Evolutionary conservation across 2,113 vertebrate genomes (phyloP).

Genomic region (Percopsis transmontana): DNA sequence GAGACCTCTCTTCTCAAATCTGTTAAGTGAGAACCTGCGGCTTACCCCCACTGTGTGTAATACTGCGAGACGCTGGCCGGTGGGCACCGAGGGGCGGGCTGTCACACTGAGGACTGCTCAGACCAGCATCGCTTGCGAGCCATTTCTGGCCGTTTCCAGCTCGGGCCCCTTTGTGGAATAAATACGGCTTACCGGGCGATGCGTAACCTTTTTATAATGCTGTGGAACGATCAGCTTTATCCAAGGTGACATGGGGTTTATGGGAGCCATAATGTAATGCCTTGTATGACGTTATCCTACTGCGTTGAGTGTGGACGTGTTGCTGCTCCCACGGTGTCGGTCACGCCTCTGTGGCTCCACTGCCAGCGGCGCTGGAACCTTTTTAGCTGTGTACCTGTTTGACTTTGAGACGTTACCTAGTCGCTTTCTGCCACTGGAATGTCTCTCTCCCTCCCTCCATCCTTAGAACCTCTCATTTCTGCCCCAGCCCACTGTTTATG

Average conservation of each 20-base stretch:
- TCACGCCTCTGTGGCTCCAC: slow-evolving; percentile 53
- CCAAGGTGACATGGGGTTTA: slow-evolving; percentile 70
- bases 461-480: slow-evolving; percentile 19
- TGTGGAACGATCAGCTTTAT: slow-evolving; percentile 62
- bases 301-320: slow-evolving; percentile 55
- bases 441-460: slow-evolving; percentile 17
- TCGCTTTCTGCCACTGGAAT: slow-evolving; percentile 48
- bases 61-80: slow-evolving; percentile 13
- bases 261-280: slow-evolving; percentile 64
- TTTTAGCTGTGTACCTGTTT: slow-evolving; percentile 57
- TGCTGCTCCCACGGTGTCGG: slow-evolving; percentile 55
- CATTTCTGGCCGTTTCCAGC: slow-evolving; percentile 48
- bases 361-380: slow-evolving; percentile 40
- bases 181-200: slow-evolving; percentile 54
- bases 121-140: slow-evolving; percentile 47
- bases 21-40: slow-evolving; percentile 55
- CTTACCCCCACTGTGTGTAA: slow-evolving; percentile 57
- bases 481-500: too few species aligned
- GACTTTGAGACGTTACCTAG: slow-evolving; percentile 47
- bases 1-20: slow-evolving; percentile 63
- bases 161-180: slow-evolving; percentile 55
- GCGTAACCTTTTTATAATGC: slow-evolving; percentile 59
- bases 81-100: slow-evolving; percentile 25
- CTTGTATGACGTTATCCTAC: slow-evolving; percentile 64
- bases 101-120: slow-evolving; percentile 34